Conservation (phyloP, 2,113 vertebrate species). For the Microcebus jonahi region DNA sequence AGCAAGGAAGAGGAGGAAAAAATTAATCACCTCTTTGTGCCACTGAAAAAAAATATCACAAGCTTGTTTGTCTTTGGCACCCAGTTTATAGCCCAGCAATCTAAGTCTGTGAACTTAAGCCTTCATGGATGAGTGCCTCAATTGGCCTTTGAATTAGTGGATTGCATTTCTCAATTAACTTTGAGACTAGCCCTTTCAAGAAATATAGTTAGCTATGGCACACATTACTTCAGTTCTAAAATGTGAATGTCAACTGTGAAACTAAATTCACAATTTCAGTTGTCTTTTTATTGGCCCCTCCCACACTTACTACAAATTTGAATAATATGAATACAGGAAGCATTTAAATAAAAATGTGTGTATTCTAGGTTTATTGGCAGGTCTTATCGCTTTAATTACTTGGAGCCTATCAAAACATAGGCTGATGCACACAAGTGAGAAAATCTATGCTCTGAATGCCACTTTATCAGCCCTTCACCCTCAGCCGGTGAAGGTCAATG, state of each 20-base stretch:
- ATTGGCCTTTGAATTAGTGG: conserved; percentile 56
- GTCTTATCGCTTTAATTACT: conserved; percentile 51
- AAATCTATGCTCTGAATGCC: background rate
- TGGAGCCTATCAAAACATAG: conserved; percentile 20
- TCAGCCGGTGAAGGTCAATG: background rate
- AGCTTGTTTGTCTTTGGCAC: background rate
- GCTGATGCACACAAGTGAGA: background rate
- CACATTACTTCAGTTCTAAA: conserved; percentile 36
- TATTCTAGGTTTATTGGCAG: conserved; percentile 23
- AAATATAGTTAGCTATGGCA: background rate
- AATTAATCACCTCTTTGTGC: background rate
- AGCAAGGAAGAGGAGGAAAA: background rate
- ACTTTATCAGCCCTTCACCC: background rate
- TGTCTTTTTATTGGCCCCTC: conserved; percentile 37
- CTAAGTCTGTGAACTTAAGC: conserved; percentile 18
- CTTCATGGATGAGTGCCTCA: conserved; percentile 40
- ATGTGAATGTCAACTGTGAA: conserved; percentile 53
- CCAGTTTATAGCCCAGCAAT: conserved; percentile 9
- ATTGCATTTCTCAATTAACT: conserved; percentile 64
- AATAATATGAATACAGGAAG: conserved; percentile 32
- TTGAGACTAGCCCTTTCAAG: conserved; percentile 41
- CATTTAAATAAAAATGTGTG: conserved; percentile 20
- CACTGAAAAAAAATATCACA: background rate
- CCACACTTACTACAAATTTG: conserved; percentile 38
- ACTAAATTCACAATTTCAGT: conserved; percentile 47